Conservation (phyloP, 2,888 invertebrate species). For the Apomyelois bistriatella region DNA sequence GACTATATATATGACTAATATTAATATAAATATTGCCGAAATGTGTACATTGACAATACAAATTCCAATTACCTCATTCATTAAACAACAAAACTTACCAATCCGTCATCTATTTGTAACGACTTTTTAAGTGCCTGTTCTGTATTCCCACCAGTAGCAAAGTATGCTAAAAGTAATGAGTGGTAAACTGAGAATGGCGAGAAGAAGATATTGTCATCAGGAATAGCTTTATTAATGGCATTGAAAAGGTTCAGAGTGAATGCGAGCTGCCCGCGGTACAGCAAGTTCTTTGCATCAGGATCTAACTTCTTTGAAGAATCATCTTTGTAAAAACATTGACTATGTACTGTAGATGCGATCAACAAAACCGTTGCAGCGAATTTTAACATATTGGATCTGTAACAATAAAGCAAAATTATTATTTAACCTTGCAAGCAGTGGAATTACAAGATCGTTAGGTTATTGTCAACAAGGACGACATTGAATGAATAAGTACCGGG, state of each 20-base stretch:
- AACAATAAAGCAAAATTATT: conserved; percentile 25
- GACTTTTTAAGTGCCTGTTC: conserved; percentile 82
- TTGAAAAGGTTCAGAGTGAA: conserved; percentile 87
- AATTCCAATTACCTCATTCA: background rate
- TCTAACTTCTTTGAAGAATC: conserved; percentile 65
- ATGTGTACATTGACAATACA: no score
- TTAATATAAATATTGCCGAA: no score
- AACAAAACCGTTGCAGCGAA: conserved; percentile 37
- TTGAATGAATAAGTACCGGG: background rate
- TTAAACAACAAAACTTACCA: conserved; percentile 54
- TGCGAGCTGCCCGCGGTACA: conserved; percentile 76
- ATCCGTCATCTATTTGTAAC: conserved; percentile 78
- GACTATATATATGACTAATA: no score
- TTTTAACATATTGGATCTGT: conserved; percentile 55
- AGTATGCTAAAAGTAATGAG: conserved; percentile 88
- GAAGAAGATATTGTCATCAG: conserved; percentile 89
- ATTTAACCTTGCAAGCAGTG: conserved; percentile 2
- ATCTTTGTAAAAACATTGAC: conserved; percentile 71
- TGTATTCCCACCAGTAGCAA: conserved; percentile 86
- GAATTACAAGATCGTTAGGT: background rate
- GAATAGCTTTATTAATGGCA: conserved; percentile 82
- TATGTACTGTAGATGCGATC: conserved; percentile 44
- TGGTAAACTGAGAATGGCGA: conserved; percentile 93
- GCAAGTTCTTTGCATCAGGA: conserved; percentile 49
- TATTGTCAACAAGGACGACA: conserved; percentile 7